phyloP scores from a whole-genome alignment of 2,888 invertebrate genomes.

The Apodemia mormo region DNA sequence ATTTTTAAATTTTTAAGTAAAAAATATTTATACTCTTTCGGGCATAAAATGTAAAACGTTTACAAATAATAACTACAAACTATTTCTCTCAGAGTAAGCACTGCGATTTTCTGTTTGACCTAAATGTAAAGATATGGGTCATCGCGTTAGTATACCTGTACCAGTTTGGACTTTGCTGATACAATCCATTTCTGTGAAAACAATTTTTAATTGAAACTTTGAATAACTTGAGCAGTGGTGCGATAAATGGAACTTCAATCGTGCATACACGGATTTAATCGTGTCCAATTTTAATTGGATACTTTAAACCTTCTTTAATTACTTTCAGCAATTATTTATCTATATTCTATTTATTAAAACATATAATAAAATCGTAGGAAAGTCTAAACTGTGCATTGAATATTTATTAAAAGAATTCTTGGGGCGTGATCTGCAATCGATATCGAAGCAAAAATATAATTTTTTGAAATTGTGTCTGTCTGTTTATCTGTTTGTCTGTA shows the following conservation, averaged over 20 bases:
- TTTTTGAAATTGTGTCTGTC: no score
- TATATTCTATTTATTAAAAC: no score
- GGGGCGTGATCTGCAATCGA: no score
- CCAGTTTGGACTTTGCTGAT: conserved; percentile 40
- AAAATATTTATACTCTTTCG: background rate
- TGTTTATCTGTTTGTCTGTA: no score
- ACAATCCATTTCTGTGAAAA: conserved; percentile 49
- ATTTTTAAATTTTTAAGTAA: no score
- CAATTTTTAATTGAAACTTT: conserved; percentile 58
- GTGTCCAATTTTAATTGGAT: conserved; percentile 11
- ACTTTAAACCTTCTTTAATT: background rate
- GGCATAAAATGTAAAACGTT: conserved; percentile 17
- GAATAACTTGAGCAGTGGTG: conserved; percentile 35
- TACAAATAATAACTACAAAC: conserved; percentile 24
- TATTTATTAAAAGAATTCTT: no score
- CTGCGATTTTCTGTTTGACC: conserved; percentile 64
- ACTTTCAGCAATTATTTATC: background rate
- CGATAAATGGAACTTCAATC: conserved; percentile 31
- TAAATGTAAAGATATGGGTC: conserved; percentile 68
- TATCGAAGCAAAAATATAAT: no score
- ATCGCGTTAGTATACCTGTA: conserved; percentile 43
- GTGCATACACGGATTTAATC: conserved; percentile 21
- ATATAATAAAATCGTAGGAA: no score
- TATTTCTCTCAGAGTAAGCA: conserved; percentile 43
- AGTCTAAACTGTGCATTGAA: no score